Conservation (phyloP, 2,797 vertebrate species). For the Stomatorhinus walkeri region DNA sequence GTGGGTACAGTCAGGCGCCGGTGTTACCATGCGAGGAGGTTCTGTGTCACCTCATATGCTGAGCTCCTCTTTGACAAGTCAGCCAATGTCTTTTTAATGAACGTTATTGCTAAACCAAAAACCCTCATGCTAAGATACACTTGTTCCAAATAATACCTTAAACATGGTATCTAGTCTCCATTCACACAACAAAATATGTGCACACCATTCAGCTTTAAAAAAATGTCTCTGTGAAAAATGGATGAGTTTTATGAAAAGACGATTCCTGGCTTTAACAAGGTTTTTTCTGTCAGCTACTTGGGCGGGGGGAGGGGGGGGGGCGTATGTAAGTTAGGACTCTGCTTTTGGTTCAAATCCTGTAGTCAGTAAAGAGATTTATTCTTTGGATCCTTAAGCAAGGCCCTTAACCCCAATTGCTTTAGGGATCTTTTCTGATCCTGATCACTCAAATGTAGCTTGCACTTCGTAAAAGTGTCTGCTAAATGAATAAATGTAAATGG, state of each 20-base stretch:
- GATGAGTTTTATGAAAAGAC: neutral
- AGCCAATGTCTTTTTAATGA: slow-evolving; percentile 9
- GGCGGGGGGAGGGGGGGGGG: neutral
- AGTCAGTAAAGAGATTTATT: neutral
- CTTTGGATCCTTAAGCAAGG: neutral
- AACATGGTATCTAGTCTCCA: slow-evolving; percentile 14
- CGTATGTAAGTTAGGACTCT: neutral
- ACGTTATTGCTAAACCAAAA: slow-evolving; percentile 73
- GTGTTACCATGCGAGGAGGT: neutral
- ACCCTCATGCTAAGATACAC: slow-evolving; percentile 65
- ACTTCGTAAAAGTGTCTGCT: neutral
- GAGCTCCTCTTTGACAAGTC: neutral
- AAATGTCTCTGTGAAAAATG: neutral
- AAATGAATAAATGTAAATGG: neutral
- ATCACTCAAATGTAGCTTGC: neutral
- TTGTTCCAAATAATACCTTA: slow-evolving; percentile 50
- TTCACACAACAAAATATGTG: neutral
- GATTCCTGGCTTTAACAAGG: neutral
- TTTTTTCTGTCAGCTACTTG: neutral
- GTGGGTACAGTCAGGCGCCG: neutral
- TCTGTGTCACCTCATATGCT: neutral
- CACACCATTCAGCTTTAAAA: neutral
- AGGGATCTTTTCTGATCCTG: neutral
- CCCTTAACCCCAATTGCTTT: neutral
- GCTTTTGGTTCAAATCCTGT: neutral